Evolutionary conservation across 1,140 invertebrate genomes (phyloP).

Genomic region (Drosophila pruinosa): DNA sequence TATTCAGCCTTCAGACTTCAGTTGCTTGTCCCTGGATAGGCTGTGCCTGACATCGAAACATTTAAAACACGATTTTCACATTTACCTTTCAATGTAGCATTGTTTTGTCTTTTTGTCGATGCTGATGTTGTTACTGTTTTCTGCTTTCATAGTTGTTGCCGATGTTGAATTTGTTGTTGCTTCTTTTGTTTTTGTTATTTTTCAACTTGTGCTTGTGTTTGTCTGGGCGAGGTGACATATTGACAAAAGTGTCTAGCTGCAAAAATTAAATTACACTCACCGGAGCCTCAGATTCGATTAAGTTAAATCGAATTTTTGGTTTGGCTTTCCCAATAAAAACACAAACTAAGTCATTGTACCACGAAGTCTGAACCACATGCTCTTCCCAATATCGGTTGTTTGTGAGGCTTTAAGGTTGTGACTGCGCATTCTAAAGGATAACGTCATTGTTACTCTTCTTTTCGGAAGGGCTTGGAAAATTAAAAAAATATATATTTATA

Average conservation of each 20-base stretch:
- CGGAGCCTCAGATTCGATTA: slow-evolving; percentile 57
- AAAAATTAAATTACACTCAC: slow-evolving; percentile 59
- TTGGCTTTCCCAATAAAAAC: slow-evolving; percentile 58
- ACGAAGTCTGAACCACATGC: slow-evolving; percentile 4
- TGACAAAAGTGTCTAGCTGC: slow-evolving; percentile 58
- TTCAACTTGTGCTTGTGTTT: slow-evolving; percentile 11
- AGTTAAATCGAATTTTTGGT: slow-evolving; percentile 69
- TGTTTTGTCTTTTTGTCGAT: slow-evolving; percentile 41
- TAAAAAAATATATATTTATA: no score
- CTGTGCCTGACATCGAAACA: slow-evolving; percentile 60
- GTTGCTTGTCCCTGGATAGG: slow-evolving; percentile 6
- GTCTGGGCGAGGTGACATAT: slow-evolving; percentile 59
- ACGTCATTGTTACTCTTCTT: no score
- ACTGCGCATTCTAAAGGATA: background rate
- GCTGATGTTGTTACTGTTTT: background rate
- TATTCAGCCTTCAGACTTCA: slow-evolving; percentile 13
- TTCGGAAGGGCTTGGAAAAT: background rate
- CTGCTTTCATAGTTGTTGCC: background rate
- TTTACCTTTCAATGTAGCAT: slow-evolving; percentile 71
- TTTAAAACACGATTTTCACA: slow-evolving; percentile 77
- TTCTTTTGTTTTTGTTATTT: background rate
- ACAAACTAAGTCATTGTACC: slow-evolving; percentile 41
- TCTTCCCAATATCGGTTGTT: background rate
- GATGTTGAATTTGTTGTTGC: background rate
- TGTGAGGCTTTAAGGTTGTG: background rate